Evolutionary conservation across 2,888 invertebrate species (phyloP).

Genomic region (Adelphocoris suturalis): DNA sequence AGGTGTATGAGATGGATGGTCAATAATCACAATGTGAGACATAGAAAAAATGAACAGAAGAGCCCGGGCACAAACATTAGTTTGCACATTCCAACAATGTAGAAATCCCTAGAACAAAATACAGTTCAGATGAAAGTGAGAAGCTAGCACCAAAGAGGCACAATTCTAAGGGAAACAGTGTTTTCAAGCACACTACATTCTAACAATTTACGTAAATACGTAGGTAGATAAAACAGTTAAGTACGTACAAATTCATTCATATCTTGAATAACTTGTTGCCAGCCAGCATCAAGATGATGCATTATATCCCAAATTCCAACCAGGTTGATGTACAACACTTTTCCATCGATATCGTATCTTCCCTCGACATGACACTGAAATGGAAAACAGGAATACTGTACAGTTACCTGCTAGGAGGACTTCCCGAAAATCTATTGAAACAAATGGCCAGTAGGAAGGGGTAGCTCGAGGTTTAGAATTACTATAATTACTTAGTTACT

Average conservation of each 20-base stretch:
- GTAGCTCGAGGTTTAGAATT: too few species aligned
- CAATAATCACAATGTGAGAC: slow-evolving; percentile 56
- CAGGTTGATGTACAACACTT: slow-evolving; percentile 19
- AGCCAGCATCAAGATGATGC: neutral
- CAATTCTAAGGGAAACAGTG: too few species aligned
- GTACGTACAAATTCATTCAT: slow-evolving; percentile 40
- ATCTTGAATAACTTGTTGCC: neutral
- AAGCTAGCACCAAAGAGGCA: too few species aligned
- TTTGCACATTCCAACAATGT: slow-evolving; percentile 43
- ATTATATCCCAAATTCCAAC: neutral
- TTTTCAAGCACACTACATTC: too few species aligned
- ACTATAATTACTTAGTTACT: too few species aligned
- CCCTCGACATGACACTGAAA: slow-evolving; percentile 40
- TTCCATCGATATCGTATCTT: neutral
- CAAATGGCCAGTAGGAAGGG: too few species aligned
- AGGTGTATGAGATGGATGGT: slow-evolving; percentile 52
- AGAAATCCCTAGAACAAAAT: slow-evolving; percentile 54
- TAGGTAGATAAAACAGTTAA: too few species aligned
- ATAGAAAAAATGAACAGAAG: slow-evolving; percentile 57
- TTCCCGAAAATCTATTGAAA: too few species aligned
- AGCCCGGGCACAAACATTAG: slow-evolving; percentile 41
- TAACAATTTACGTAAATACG: too few species aligned
- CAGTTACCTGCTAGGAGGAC: too few species aligned
- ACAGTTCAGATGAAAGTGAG: neutral
- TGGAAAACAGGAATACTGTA: neutral